Evolutionary conservation across 2,888 invertebrate species (phyloP).

Genomic region (Gibbula magus): DNA sequence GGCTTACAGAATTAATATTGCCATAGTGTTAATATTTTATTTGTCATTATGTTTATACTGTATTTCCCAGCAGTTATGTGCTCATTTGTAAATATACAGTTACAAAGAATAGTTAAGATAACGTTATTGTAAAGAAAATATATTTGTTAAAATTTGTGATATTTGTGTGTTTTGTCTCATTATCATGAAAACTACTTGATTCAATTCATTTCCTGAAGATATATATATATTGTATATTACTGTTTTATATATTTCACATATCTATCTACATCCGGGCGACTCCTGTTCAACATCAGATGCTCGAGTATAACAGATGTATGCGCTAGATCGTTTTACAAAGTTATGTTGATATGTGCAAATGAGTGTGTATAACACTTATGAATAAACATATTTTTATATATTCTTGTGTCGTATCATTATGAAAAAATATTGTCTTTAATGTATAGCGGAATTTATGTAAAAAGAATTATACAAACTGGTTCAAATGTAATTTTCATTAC

Average conservation of each 20-base stretch:
- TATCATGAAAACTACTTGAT: background rate
- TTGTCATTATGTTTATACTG: too few relatives aligned
- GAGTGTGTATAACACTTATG: background rate
- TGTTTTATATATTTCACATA: background rate
- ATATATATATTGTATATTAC: background rate
- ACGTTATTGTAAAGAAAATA: background rate
- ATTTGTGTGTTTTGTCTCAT: constrained; percentile 2
- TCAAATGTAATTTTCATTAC: too few relatives aligned
- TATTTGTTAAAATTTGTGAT: background rate
- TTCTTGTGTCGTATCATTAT: background rate
- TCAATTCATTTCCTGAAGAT: background rate
- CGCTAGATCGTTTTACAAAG: background rate
- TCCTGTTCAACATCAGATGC: background rate
- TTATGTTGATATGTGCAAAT: background rate
- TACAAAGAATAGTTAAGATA: background rate
- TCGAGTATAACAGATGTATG: background rate
- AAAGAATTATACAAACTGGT: too few relatives aligned
- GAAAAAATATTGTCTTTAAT: too few relatives aligned
- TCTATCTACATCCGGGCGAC: background rate
- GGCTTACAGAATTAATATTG: background rate
- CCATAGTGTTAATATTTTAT: background rate
- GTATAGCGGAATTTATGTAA: too few relatives aligned
- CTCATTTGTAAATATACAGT: background rate
- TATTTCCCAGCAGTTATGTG: background rate
- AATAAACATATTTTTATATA: constrained; percentile 10